Base-by-base conservation (phyloP, 2,888 invertebrate genomes). In the Halictus quadricinctus region DNA sequence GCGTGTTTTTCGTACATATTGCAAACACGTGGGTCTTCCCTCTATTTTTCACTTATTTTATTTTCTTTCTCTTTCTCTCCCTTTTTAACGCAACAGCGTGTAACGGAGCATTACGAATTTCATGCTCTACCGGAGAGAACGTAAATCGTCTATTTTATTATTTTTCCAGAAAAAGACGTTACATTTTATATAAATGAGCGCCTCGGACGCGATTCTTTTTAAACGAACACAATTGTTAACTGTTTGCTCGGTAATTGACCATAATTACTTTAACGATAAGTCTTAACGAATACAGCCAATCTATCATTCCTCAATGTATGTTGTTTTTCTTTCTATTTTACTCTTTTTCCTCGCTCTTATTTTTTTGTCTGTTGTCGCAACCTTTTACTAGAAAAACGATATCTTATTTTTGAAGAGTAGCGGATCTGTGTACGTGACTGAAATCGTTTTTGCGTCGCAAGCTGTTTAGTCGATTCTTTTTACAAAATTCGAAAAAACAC, bases 251-350 rank as follows among this genome's bases (percentile, higher is more conserved):
- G 78, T 75, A 69, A 80, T 82, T 87, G 64, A 76, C 48, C 82
- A 72, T 87, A 75, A 84, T 79, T 74, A 76, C 18, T 75, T 70
- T 87, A 87, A 87, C 84, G 84, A 81, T 87, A 87, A 87, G 87
- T 87, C 84, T 87, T 87, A 87, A 72, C 83, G n/a, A 36, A 29
- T 13, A 64, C 78, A 54, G 48, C 36, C 73, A 60, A 70, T 41
- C n/a, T 77, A 73, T 82, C 82, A 80, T 81, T 82, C 76, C 79
- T 78, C 13, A 69, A 85, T 60, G n/a, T 85, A 76, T 43, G 60
- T 66, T 74, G 54, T 79, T 70, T 69, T 36, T 48, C 5, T n/a
- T 66, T 50, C 46, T 43, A 46, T 43, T 70, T 73, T 25, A n/a
- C 25, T 21, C 21, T 36, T 36, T 72, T 2, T 60, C 46, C 41